These are phyloP conservation scores for Ceryle rudis DNA, from an alignment of 2,797 vertebrate genomes.

Conservation along the genomic window DNA sequence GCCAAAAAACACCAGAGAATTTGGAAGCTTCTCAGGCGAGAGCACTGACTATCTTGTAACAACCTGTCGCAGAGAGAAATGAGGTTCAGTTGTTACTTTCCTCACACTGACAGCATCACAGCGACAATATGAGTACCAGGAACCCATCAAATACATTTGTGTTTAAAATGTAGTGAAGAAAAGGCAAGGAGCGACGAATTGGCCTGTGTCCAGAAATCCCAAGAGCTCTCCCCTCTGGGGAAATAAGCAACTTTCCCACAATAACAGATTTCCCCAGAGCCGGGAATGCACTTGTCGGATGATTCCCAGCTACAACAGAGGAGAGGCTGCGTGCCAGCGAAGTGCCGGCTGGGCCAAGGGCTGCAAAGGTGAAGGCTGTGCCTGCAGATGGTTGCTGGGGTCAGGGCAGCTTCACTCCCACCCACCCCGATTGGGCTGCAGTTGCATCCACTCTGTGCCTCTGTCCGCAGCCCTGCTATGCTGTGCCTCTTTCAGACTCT, in stretches of 20 bases:
- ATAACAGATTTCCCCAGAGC: not conserved
- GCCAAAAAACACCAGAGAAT: not conserved
- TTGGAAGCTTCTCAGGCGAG: not conserved
- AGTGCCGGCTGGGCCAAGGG: not conserved
- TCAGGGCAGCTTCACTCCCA: not conserved
- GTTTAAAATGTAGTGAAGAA: not conserved
- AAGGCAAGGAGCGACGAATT: not conserved
- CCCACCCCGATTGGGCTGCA: fast-evolving
- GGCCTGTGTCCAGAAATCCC: not conserved
- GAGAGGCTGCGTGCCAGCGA: not conserved
- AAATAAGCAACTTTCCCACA: not conserved
- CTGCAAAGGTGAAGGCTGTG: not conserved
- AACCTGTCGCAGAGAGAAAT: not conserved
- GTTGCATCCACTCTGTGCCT: not conserved
- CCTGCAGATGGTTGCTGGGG: not conserved
- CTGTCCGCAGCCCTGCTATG: fast-evolving
- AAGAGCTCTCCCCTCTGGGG: not conserved
- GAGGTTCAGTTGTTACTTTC: not conserved
- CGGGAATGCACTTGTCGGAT: fast-evolving
- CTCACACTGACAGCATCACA: not conserved
- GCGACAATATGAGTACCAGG: fast-evolving
- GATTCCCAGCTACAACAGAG: not conserved
- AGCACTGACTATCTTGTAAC: not conserved
- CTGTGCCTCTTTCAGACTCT: not conserved
- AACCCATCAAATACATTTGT: not conserved